Evolutionary conservation across 2,113 vertebrate species (phyloP).

Genomic region (Prionailurus bengalensis): DNA sequence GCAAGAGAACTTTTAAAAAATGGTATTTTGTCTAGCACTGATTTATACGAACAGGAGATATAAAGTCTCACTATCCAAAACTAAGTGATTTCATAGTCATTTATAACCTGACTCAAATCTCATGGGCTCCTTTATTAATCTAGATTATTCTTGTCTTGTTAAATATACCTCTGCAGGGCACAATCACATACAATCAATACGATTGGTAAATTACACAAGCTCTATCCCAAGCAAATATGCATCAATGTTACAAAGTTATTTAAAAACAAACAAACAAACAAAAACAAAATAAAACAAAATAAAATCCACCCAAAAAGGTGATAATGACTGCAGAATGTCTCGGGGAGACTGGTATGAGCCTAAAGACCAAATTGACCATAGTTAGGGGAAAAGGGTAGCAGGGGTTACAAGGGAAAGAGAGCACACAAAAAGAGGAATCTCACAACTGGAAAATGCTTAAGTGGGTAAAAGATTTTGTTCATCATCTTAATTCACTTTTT

Average conservation of each 20-base stretch:
- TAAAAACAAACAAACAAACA: conserved; percentile 50
- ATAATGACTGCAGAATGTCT: conserved; percentile 92
- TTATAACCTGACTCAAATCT: conserved; percentile 85
- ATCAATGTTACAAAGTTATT: conserved; percentile 91
- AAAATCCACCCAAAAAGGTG: conserved; percentile 93
- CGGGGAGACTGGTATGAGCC: conserved; percentile 90
- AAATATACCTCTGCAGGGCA: conserved; percentile 93
- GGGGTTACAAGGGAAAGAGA: neutral
- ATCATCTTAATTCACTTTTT: conserved; percentile 62
- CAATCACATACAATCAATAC: conserved; percentile 94
- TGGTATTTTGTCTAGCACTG: conserved; percentile 42
- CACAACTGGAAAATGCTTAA: conserved; percentile 87
- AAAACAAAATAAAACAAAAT: conserved; percentile 83
- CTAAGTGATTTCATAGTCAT: conserved; percentile 77
- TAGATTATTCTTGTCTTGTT: conserved; percentile 87
- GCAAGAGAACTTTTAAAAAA: conserved; percentile 40
- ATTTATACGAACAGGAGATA: conserved; percentile 74
- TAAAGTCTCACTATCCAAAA: conserved; percentile 72
- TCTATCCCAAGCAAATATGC: conserved; percentile 93
- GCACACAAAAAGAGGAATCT: conserved; percentile 84
- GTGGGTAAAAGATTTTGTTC: conserved; percentile 60
- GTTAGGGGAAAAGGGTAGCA: conserved; percentile 21
- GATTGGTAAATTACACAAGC: conserved; percentile 92
- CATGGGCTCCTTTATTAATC: conserved; percentile 87
- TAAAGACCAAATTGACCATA: conserved; percentile 85